phyloP scores from a whole-genome alignment of 2,113 vertebrate species.

The Bujurquina vittata region DNA sequence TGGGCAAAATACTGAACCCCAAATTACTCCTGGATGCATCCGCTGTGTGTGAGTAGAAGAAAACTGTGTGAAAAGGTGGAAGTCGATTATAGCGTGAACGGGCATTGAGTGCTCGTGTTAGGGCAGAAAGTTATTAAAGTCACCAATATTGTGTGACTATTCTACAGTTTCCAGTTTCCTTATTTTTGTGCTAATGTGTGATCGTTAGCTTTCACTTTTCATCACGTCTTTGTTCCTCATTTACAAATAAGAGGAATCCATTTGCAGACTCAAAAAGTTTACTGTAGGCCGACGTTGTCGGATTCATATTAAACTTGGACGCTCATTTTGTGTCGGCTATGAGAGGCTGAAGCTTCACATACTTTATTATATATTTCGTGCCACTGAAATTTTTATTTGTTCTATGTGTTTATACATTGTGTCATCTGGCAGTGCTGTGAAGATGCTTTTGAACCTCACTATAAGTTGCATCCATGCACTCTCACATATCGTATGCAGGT shows the following conservation, averaged over 20 bases:
- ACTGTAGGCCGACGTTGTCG: not conserved
- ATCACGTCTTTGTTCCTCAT: not conserved
- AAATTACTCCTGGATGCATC: not conserved
- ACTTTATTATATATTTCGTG: not conserved
- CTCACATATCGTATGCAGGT: not conserved
- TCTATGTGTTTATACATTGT: not conserved
- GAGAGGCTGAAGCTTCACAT: too few relatives aligned
- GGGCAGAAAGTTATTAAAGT: not conserved
- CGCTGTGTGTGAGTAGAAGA: not conserved
- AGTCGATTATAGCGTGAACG: not conserved
- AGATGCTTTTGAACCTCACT: not conserved
- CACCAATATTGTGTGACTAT: not conserved
- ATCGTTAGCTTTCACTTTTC: too few relatives aligned
- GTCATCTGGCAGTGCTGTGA: not conserved
- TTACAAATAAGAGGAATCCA: not conserved
- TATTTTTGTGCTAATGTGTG: not conserved
- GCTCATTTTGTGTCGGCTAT: not conserved
- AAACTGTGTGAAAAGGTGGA: not conserved
- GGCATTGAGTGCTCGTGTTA: rapidly evolving
- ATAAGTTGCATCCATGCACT: not conserved
- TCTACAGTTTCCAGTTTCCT: not conserved
- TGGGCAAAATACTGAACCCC: not conserved
- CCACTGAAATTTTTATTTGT: not conserved
- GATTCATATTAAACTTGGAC: not conserved
- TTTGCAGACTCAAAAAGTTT: not conserved